phyloP scores from a whole-genome alignment of 64 coral and sea anemone genomes.

The Montipora foliosa region DNA sequence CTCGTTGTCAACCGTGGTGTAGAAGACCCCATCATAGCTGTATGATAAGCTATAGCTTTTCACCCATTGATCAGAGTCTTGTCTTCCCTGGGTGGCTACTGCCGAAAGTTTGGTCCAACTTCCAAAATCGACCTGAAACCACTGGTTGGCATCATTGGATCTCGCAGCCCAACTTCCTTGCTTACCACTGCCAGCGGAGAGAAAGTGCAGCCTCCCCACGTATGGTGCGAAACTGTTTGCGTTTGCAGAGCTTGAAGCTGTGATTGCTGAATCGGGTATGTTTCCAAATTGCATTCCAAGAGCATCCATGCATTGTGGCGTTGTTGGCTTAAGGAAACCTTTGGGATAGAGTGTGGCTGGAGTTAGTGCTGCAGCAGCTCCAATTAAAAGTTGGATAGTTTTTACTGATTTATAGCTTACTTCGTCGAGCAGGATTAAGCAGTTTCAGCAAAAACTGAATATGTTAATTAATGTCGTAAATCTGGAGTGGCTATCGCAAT shows the following conservation, averaged over 20 bases:
- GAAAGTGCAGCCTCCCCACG: constrained; percentile 37
- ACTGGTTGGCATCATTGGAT: constrained; percentile 35
- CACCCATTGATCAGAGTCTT: constrained; percentile 45
- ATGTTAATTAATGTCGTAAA: too few relatives aligned
- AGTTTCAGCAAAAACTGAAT: too few relatives aligned
- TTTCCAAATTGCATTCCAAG: constrained; percentile 44
- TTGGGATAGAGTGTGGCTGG: too few relatives aligned
- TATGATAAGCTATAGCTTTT: constrained; percentile 25
- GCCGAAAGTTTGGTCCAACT: constrained; percentile 13
- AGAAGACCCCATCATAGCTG: constrained; percentile 1
- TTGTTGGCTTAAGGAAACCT: background rate
- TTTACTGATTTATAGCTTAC: too few relatives aligned
- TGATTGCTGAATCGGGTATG: constrained; percentile 30
- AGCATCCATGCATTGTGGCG: constrained; percentile 33
- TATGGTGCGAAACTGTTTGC: constrained; percentile 9
- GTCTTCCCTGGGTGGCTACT: constrained; percentile 39
- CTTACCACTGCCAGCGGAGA: constrained; percentile 22
- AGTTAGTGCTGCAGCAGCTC: background rate
- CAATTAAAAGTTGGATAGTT: too few relatives aligned
- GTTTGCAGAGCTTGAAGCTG: constrained; percentile 45
- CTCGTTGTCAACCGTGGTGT: background rate
- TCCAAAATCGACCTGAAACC: constrained; percentile 64
- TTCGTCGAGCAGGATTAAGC: too few relatives aligned
- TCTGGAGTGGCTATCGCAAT: too few relatives aligned
- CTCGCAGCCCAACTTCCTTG: constrained; percentile 48